Evolutionary conservation across 2,888 invertebrate species (phyloP).

Genomic region (Tipula vernalis): DNA sequence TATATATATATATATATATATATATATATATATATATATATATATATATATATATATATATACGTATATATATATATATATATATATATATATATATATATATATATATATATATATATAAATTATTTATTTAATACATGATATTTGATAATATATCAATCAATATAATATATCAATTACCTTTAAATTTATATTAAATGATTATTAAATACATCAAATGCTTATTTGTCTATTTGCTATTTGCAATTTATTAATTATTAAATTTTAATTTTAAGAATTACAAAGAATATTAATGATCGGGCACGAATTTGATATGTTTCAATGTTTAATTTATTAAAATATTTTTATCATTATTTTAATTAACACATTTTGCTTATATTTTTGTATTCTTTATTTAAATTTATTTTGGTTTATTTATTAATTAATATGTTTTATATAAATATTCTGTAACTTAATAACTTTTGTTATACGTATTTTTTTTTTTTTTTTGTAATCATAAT

Average conservation of each 20-base stretch:
- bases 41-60: neutral
- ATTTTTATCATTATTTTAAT: constrained; percentile 16
- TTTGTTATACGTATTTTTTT: neutral
- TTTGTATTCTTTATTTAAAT: constrained; percentile 13
- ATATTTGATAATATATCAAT: neutral
- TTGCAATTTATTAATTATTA: neutral
- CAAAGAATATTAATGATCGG: constrained; percentile 25
- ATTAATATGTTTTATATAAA: constrained; percentile 7
- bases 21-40: neutral
- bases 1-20: too few relatives aligned
- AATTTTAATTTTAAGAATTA: constrained; percentile 5
- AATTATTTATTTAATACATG: neutral
- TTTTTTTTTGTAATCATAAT: neutral
- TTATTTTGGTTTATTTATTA: constrained; percentile 4
- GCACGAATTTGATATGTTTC: constrained; percentile 39
- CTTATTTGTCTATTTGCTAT: neutral
- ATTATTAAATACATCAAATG: constrained; percentile 9
- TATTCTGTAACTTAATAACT: neutral
- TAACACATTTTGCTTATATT: constrained; percentile 19
- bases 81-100: too few relatives aligned
- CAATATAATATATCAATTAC: neutral
- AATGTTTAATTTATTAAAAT: constrained; percentile 19
- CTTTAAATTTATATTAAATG: neutral
- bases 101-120: too few relatives aligned
- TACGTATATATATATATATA: neutral